Conservation (phyloP, 2,888 invertebrate species). For the Melikaiella ostensackeni region DNA sequence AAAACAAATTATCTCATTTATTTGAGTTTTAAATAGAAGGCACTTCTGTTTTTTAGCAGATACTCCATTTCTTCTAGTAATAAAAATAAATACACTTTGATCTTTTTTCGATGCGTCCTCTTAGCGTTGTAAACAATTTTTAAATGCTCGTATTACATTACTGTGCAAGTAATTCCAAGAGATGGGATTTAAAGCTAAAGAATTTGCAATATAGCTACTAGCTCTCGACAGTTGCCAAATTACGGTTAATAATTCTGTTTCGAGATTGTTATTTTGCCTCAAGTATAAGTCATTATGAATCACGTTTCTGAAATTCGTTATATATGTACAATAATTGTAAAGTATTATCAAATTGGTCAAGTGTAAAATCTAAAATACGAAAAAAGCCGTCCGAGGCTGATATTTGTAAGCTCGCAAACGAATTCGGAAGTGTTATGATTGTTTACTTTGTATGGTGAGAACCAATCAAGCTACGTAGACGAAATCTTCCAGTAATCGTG, state of each 20-base stretch:
- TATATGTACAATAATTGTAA: slow-evolving; percentile 36
- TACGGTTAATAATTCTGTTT: neutral
- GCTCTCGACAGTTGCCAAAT: neutral
- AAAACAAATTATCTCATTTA: neutral
- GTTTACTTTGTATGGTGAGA: slow-evolving; percentile 2
- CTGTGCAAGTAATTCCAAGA: neutral
- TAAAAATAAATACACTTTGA: neutral
- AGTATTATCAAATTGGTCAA: slow-evolving; percentile 32
- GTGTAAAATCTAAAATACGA: neutral
- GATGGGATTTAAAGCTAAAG: neutral
- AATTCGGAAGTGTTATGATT: slow-evolving; percentile 16
- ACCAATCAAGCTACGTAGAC: slow-evolving; percentile 47
- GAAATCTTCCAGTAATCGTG: slow-evolving; percentile 68
- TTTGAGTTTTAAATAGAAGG: neutral
- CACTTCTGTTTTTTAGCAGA: neutral
- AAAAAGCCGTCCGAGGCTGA: slow-evolving; percentile 66
- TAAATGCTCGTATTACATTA: slow-evolving; percentile 12
- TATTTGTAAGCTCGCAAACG: slow-evolving; percentile 54
- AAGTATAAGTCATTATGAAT: slow-evolving; percentile 10
- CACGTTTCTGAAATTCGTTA: slow-evolving; percentile 19
- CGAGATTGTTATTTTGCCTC: slow-evolving; percentile 5
- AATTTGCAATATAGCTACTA: neutral
- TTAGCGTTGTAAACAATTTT: slow-evolving; percentile 10
- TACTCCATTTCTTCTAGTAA: neutral
- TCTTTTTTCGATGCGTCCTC: slow-evolving; percentile 15